Percentiles rank a stretch among this genome's conserved stretches.
Conservation (phyloP, 2,888 invertebrate genomes). For the Tanytarsus gracilentus region DNA sequence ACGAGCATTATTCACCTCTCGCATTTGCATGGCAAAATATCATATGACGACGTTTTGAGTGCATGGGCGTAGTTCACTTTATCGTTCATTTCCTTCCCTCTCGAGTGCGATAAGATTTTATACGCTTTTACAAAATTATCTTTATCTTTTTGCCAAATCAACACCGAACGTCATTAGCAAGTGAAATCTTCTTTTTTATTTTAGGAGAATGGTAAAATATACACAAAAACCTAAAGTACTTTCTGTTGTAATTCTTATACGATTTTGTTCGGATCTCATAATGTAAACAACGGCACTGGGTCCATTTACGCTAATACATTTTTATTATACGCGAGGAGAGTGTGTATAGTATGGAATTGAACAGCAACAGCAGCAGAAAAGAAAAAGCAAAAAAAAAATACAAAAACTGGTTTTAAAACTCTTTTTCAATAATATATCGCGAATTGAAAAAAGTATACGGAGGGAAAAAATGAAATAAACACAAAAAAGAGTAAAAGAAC, state of each 20-base stretch:
- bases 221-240: not conserved
- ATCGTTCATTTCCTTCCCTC: not conserved
- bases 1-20: no score
- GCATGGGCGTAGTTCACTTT: no score
- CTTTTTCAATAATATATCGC: conserved; percentile 15
- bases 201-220: not conserved
- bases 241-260: no score
- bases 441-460: conserved; percentile 4
- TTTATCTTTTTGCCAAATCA: not conserved
- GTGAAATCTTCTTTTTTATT: not conserved
- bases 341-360: not conserved
- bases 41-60: no score
- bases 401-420: conserved; percentile 18
- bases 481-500: conserved; percentile 12
- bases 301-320: conserved; percentile 24
- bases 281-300: conserved; percentile 21
- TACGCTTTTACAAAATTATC: not conserved
- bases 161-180: not conserved
- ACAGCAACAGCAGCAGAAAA: not conserved
- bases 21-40: no score
- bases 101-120: not conserved
- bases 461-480: not conserved
- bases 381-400: not conserved
- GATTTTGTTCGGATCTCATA: not conserved
- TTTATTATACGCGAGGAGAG: conserved; percentile 15